Evolutionary conservation across 2,113 vertebrate species (phyloP).

Genomic region (Dicerorhinus sumatrensis): DNA sequence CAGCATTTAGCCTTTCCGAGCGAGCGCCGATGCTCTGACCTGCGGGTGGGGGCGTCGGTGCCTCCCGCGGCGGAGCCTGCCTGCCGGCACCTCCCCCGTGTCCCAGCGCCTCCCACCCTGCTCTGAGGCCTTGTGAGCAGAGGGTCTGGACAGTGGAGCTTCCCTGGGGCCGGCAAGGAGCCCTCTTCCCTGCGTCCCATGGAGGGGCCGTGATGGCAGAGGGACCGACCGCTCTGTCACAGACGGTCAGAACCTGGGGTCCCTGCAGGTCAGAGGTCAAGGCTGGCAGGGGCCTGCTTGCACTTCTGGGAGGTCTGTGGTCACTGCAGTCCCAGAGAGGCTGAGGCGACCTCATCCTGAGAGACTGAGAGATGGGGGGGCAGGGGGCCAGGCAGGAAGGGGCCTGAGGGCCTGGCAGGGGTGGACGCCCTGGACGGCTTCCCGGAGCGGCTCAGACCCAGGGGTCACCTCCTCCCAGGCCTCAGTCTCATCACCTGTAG

Average conservation of each 20-base stretch:
- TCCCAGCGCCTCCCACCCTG: background rate
- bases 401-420: no score
- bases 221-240: background rate
- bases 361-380: background rate
- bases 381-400: background rate
- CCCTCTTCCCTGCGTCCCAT: no score
- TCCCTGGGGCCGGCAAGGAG: background rate
- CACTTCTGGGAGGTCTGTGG: background rate
- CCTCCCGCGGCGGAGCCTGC: background rate
- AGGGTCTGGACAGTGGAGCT: background rate
- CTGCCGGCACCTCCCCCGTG: rapidly evolving
- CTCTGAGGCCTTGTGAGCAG: background rate
- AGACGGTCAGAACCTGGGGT: background rate
- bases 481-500: background rate
- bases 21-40: background rate
- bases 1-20: background rate
- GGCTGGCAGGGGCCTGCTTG: no score
- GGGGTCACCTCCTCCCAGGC: background rate
- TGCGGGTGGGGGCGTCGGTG: background rate
- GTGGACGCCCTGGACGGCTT: no score
- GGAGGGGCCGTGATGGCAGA: background rate
- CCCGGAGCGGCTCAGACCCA: background rate
- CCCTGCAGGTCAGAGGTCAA: background rate
- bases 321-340: background rate
- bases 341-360: background rate